These are phyloP conservation scores for Sminthurinus aureus DNA, from an alignment of 2,888 invertebrate genomes.

Conservation along the genomic window DNA sequence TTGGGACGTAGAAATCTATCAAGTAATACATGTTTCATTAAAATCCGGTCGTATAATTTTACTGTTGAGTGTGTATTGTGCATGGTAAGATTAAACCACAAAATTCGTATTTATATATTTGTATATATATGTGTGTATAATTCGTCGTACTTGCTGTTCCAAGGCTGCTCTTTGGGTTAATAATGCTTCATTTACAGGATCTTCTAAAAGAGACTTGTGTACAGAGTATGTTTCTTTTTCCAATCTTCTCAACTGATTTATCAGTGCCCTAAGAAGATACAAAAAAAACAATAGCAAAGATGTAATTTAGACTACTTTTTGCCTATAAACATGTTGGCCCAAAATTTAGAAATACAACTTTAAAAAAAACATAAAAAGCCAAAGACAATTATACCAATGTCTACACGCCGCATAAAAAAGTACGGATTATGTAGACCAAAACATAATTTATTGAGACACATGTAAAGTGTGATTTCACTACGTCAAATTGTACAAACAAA, in stretches of 20 bases:
- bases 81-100: not conserved
- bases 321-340: not conserved
- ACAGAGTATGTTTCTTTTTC: slow-evolving; percentile 90
- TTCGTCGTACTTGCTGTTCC: slow-evolving; percentile 70
- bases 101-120: not conserved
- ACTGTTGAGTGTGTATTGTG: too few relatives aligned
- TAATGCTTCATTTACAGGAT: slow-evolving; percentile 64
- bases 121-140: not conserved
- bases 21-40: too few relatives aligned
- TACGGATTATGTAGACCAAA: too few relatives aligned
- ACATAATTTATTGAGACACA: too few relatives aligned
- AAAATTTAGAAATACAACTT: not conserved
- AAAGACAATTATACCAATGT: not conserved
- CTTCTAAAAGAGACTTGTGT: slow-evolving; percentile 79
- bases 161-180: slow-evolving; percentile 75
- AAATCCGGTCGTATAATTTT: too few relatives aligned
- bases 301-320: not conserved
- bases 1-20: not conserved
- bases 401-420: not conserved
- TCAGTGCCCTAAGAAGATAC: slow-evolving; percentile 64
- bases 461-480: too few relatives aligned
- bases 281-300: not conserved
- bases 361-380: not conserved
- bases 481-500: too few relatives aligned
- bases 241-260: slow-evolving; percentile 82